Conservation (phyloP, 2,888 invertebrate species). For the Blera fallax region DNA sequence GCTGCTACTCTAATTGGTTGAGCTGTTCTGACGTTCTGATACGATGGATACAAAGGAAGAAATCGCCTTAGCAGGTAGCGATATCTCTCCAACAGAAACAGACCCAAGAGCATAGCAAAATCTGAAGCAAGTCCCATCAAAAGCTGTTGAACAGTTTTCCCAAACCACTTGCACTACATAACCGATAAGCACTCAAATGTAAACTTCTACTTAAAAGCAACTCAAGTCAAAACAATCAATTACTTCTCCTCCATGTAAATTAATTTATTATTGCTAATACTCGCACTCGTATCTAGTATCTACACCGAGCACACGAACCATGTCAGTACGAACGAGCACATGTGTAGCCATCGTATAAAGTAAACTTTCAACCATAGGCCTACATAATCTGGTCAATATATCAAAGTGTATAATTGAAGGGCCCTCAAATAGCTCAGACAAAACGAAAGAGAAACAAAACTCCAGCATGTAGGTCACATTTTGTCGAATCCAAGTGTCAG, state of each 20-base stretch:
- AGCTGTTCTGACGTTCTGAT: too few relatives aligned
- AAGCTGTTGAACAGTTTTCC: too few relatives aligned
- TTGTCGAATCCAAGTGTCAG: slow-evolving; percentile 37
- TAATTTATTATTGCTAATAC: not conserved
- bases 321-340: not conserved
- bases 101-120: too few relatives aligned
- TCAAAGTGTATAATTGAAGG: slow-evolving; percentile 37
- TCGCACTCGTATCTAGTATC: too few relatives aligned
- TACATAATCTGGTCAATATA: slow-evolving; percentile 53
- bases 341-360: not conserved
- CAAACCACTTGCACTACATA: not conserved
- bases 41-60: too few relatives aligned
- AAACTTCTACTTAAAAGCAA: not conserved
- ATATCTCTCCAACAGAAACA: too few relatives aligned
- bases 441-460: slow-evolving; percentile 18
- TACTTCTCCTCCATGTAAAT: not conserved
- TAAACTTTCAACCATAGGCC: slow-evolving; percentile 33
- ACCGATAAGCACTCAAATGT: not conserved
- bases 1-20: too few relatives aligned
- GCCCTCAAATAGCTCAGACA: slow-evolving; percentile 37
- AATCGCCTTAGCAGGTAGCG: too few relatives aligned
- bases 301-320: too few relatives aligned
- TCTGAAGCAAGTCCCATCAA: too few relatives aligned
- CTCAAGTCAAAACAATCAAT: not conserved
- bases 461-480: slow-evolving; percentile 63